Evolutionary conservation across 2,797 vertebrate genomes (phyloP).

Genomic region (Cyclopterus lumpus): DNA sequence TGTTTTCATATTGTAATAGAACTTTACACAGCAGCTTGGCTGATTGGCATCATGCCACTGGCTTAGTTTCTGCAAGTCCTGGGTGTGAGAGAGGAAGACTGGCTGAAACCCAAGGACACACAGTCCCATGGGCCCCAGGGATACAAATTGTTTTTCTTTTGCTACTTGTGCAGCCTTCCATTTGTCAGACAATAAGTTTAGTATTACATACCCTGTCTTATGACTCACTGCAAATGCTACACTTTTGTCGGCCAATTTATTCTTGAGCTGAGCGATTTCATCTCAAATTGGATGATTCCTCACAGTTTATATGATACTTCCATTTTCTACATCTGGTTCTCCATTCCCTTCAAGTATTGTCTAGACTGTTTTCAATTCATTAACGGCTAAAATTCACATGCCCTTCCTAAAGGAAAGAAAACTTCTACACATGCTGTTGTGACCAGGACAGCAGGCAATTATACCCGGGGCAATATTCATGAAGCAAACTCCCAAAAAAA

Average conservation of each 20-base stretch:
- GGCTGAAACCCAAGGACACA: neutral
- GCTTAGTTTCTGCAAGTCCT: neutral
- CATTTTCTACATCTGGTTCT: neutral
- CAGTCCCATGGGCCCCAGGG: neutral
- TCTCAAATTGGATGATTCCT: neutral
- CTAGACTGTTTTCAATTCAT: neutral
- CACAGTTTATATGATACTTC: neutral
- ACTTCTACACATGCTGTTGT: no score
- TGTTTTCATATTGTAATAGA: neutral
- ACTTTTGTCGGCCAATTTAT: neutral
- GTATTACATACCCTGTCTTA: neutral
- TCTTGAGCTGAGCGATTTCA: neutral
- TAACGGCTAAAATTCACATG: neutral
- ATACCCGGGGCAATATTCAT: no score
- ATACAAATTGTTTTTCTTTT: neutral
- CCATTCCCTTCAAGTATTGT: neutral
- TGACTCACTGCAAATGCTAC: neutral
- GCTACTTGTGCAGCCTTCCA: neutral
- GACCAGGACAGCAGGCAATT: no score
- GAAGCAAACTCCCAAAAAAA: no score
- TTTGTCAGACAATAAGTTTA: neutral
- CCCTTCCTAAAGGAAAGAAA: no score
- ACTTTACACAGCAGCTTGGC: neutral
- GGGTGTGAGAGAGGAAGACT: neutral
- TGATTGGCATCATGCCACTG: neutral